These are phyloP conservation scores for Sinonovacula constricta DNA, from an alignment of 1,140 invertebrate genomes.

Conservation along the genomic window DNA sequence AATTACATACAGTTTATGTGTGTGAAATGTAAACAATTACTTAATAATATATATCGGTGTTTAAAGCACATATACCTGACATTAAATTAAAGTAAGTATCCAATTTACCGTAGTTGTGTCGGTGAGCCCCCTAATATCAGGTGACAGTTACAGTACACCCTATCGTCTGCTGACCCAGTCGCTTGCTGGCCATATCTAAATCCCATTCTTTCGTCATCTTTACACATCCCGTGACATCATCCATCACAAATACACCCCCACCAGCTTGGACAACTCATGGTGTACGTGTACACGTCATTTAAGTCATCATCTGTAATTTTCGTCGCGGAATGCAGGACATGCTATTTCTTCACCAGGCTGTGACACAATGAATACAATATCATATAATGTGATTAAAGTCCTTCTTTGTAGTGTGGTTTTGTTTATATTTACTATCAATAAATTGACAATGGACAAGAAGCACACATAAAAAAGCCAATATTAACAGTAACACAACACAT, in stretches of 20 bases:
- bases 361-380: too few species aligned
- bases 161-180: conserved; percentile 3
- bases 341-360: conserved; percentile 10
- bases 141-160: conserved; percentile 43
- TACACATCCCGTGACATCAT: conserved; percentile 34
- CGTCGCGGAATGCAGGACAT: conserved; percentile 22
- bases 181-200: conserved; percentile 15
- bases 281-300: conserved; percentile 14
- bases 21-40: too few species aligned
- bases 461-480: too few species aligned
- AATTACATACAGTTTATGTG: too few species aligned
- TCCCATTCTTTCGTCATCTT: conserved; percentile 46
- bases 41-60: too few species aligned
- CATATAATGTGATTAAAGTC: too few species aligned
- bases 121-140: conserved; percentile 14
- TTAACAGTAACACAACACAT: too few species aligned
- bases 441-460: too few species aligned
- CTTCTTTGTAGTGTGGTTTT: too few species aligned
- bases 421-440: too few species aligned
- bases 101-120: conserved; percentile 29
- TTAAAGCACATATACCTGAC: too few species aligned
- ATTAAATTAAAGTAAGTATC: too few species aligned
- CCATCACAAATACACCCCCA: conserved; percentile 34
- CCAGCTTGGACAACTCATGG: conserved; percentile 28
- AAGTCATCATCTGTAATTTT: conserved; percentile 27